Evolutionary conservation across 2,888 invertebrate species (phyloP), one percentile per base, ranked within the genome.

Genomic region (Incurvaria masculella): DNA sequence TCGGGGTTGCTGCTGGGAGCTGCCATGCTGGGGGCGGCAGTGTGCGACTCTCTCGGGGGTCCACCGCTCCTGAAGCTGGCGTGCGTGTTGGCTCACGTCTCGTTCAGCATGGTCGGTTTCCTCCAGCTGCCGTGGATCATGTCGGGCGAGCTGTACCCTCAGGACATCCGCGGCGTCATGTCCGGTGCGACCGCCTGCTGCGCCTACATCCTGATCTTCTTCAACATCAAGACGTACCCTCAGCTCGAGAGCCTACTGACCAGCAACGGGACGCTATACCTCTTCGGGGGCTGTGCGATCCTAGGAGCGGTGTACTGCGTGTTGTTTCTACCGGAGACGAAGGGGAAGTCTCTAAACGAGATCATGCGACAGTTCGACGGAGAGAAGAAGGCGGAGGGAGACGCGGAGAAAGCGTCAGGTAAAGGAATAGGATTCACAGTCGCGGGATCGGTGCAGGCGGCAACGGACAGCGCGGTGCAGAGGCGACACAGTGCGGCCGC

Each of bases 121-220:
- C 64, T 88, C 1, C 88, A 88, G 20, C 69, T 89, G 4, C 88
- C 88, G 0, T 88, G 88, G 87, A 83, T 88, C 21, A 83, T 89
- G 82, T 87, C 85, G 0, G 87, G 87, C 1, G 88, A 88, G 59
- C 61, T 88, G 41, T 88, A 87, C 57, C 87, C 88, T 2, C 73
- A 87, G 52, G 80, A 82, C 49, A 85, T 86, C 2, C 70, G 88
- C 54, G 86, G 88, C 0, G 81, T 86, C 1, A 83, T 87, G 80
- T 83, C 86, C 0, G 88, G 88, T 0, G 66, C 87, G 0, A 87
- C 88, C 0, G 82, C 87, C 1, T 86, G 87, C 48, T 80, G 88
- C 45, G 88, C 84, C 0, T 88, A 89, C 57, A 65, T 84, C 2
- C 73, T 88, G 14, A 86, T 87, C 27, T 89, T 89, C 64, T 75